phyloP scores from a whole-genome alignment of 2,888 invertebrate genomes.

The Patella caerulea region DNA sequence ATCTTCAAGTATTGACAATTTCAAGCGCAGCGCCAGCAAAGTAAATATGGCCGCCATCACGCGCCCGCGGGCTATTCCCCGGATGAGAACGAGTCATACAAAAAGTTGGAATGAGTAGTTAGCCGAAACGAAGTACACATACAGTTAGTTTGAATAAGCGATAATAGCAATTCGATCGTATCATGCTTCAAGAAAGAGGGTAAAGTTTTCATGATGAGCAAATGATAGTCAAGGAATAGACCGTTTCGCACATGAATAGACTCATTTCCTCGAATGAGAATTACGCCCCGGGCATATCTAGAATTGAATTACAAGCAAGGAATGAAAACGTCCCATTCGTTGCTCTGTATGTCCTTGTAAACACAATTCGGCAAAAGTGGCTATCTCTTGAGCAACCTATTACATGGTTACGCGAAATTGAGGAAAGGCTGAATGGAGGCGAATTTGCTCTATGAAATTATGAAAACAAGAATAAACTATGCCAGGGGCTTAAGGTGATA shows the following conservation, averaged over 20 bases:
- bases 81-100: conserved; percentile 6
- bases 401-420: not conserved
- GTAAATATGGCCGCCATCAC: conserved; percentile 4
- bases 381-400: not conserved
- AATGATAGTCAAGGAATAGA: not conserved
- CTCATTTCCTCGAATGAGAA: not conserved
- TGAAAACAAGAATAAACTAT: conserved; percentile 2
- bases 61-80: not conserved
- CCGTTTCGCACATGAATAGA: not conserved
- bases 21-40: not conserved
- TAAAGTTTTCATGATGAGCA: not conserved
- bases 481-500: not conserved
- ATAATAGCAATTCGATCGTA: not conserved
- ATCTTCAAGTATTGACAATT: no score
- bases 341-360: not conserved
- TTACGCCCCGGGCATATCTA: not conserved
- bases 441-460: conserved; percentile 8
- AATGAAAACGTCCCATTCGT: not conserved
- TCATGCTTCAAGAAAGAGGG: not conserved
- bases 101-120: conserved; percentile 6
- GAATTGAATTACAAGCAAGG: conserved; percentile 5
- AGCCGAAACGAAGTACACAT: not conserved
- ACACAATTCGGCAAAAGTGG: conserved; percentile 7
- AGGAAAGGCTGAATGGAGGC: not conserved
- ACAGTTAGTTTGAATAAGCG: not conserved